Conservation (phyloP, 2,113 vertebrate species). For the Alces alces region DNA sequence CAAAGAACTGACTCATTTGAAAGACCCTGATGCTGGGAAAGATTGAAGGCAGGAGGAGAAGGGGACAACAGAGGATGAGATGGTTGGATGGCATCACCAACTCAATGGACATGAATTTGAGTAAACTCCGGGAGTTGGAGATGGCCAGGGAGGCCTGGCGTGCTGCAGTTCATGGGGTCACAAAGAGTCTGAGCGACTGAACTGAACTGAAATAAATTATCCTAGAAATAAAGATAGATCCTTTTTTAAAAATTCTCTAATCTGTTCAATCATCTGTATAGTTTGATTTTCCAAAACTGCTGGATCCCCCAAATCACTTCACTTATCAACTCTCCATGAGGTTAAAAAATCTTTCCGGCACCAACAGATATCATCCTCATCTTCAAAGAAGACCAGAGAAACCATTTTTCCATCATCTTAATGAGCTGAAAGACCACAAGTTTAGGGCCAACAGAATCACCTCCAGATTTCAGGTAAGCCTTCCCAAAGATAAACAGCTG, state of each 20-base stretch:
- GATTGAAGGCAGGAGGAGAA: not conserved
- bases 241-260: not conserved
- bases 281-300: not conserved
- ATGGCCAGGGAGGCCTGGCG: not conserved
- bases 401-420: not conserved
- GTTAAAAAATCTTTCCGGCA: not conserved
- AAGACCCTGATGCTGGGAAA: not conserved
- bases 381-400: not conserved
- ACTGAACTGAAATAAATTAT: not conserved
- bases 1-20: not conserved
- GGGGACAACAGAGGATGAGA: not conserved
- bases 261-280: not conserved
- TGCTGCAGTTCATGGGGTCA: accelerated
- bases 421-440: not conserved
- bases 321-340: not conserved
- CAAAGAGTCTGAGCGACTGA: not conserved
- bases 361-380: not conserved
- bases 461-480: accelerated
- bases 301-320: not conserved
- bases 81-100: not conserved
- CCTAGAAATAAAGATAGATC: not conserved
- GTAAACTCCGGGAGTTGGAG: not conserved
- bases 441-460: not conserved
- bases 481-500: not conserved
- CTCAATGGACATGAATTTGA: not conserved